Percentiles rank a stretch among this genome's conserved stretches.
phyloP scores from a whole-genome alignment of 2,113 vertebrate genomes.

The Siphamia tubifer region DNA sequence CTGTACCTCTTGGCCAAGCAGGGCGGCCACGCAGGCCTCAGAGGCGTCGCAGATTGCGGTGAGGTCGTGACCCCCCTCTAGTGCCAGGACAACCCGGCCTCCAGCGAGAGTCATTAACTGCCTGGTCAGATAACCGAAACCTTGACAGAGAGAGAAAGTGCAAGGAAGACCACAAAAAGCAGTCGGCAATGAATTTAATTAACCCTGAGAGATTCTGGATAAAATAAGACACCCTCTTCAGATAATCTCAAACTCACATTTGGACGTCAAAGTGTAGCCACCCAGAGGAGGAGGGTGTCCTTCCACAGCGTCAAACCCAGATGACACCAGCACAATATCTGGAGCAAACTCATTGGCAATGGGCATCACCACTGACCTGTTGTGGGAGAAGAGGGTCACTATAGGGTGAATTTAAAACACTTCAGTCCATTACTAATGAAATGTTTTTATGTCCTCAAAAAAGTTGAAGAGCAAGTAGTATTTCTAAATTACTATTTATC shows the following conservation, averaged over 20 bases:
- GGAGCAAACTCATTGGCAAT: slow-evolving; percentile 94
- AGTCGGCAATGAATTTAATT: background rate
- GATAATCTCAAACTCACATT: slow-evolving; percentile 78
- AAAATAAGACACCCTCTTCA: background rate
- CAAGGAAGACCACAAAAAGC: background rate
- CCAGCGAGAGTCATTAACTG: slow-evolving; percentile 92
- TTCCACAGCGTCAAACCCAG: slow-evolving; percentile 94
- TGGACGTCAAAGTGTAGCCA: slow-evolving; percentile 92
- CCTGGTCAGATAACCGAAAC: slow-evolving; percentile 92
- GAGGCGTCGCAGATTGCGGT: slow-evolving; percentile 84
- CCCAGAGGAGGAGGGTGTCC: slow-evolving; percentile 93
- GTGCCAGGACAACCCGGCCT: slow-evolving; percentile 88
- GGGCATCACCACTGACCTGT: slow-evolving; percentile 94
- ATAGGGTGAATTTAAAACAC: too few relatives aligned
- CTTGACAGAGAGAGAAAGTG: slow-evolving; percentile 72
- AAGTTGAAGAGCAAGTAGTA: too few relatives aligned
- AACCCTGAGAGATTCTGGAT: rapidly evolving
- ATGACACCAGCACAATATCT: slow-evolving; percentile 93
- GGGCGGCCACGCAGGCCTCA: slow-evolving; percentile 89
- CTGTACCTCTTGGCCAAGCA: slow-evolving; percentile 90
- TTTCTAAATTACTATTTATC: too few relatives aligned
- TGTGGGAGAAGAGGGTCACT: background rate
- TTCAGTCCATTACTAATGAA: too few relatives aligned
- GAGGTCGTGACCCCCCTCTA: slow-evolving; percentile 81
- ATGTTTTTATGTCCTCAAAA: too few relatives aligned